phyloP scores from a whole-genome alignment of 2,113 vertebrate genomes.

The Oriolus oriolus region DNA sequence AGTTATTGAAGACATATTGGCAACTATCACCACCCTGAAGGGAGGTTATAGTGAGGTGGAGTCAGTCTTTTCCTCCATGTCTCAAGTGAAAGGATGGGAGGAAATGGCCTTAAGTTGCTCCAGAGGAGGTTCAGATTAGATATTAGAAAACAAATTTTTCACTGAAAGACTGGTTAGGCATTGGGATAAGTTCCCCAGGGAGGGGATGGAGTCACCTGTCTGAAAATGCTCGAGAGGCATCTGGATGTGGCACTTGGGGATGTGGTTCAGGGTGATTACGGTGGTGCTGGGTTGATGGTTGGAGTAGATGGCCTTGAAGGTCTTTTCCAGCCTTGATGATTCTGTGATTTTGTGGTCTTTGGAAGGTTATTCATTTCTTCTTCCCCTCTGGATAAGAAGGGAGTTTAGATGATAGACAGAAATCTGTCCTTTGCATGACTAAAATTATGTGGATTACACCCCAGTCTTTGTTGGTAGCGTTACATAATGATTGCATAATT shows the following conservation, averaged over 20 bases:
- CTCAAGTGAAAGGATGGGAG: neutral
- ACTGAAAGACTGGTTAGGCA: neutral
- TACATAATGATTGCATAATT: neutral
- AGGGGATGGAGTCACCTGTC: neutral
- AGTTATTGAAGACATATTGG: neutral
- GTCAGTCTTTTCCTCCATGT: fast-evolving
- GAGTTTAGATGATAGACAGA: neutral
- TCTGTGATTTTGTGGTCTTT: neutral
- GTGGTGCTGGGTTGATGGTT: neutral
- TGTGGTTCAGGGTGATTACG: neutral
- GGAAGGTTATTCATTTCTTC: neutral
- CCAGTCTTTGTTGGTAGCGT: neutral
- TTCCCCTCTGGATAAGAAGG: neutral
- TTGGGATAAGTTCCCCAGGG: neutral
- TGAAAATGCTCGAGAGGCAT: neutral
- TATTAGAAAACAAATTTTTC: neutral
- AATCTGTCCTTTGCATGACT: neutral
- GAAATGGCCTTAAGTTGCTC: neutral
- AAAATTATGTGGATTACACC: neutral
- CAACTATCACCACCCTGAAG: neutral
- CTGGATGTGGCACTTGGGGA: neutral
- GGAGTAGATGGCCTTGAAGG: neutral
- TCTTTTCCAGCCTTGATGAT: neutral
- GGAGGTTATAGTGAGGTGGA: neutral
- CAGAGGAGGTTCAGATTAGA: neutral